These are phyloP conservation scores for Caenorhabditis sp. DNA, from an alignment of 2,888 invertebrate species.

Conservation along the genomic window DNA sequence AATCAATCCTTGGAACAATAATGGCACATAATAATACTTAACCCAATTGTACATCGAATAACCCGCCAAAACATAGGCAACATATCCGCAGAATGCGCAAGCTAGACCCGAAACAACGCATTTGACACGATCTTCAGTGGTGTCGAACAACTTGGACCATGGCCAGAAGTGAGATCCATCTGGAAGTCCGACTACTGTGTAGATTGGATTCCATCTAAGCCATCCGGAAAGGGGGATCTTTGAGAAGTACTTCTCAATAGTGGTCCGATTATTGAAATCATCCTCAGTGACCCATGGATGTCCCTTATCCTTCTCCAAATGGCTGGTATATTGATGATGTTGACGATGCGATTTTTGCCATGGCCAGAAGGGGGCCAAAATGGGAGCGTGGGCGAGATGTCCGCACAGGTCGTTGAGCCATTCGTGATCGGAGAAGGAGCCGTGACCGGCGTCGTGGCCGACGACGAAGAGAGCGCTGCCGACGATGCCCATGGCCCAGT, in stretches of 20 bases:
- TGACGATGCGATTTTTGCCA: conserved; percentile 65
- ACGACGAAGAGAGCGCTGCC: conserved; percentile 59
- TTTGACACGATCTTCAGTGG: conserved; percentile 62
- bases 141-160: conserved; percentile 61
- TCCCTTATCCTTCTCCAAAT: conserved; percentile 62
- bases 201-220: conserved; percentile 68
- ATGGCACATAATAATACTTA: conserved; percentile 65
- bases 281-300: conserved; percentile 65
- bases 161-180: conserved; percentile 71
- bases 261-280: conserved; percentile 43
- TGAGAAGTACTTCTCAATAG: conserved; percentile 55
- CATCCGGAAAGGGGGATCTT: conserved; percentile 66
- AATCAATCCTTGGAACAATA: conserved; percentile 62
- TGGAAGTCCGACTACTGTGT: conserved; percentile 68
- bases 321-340: conserved; percentile 65
- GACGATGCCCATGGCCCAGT: conserved; percentile 62
- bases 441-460: conserved; percentile 65
- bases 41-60: conserved; percentile 54
- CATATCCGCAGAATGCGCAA: conserved; percentile 57
- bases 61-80: conserved; percentile 49
- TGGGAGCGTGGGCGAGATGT: conserved; percentile 62
- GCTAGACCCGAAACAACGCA: conserved; percentile 59
- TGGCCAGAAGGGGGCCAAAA: conserved; percentile 64
- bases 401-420: conserved; percentile 63
- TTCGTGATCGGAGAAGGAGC: conserved; percentile 59